Evolutionary conservation across 2,113 vertebrate species (phyloP).

Genomic region (Pterocles gutturalis): DNA sequence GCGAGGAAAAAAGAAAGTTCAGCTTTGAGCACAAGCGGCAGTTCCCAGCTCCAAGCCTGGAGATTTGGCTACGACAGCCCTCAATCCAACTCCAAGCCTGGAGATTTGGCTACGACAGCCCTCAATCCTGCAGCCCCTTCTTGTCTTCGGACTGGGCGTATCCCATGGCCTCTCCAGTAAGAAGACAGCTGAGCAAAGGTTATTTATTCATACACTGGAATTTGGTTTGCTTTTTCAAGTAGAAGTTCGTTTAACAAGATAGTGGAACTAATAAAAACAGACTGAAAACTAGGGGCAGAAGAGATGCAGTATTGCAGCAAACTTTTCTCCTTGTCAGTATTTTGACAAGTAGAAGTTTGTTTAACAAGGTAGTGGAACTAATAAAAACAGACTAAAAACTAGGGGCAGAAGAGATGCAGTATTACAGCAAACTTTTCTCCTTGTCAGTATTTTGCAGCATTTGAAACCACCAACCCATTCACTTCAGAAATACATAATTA

Average conservation of each 20-base stretch:
- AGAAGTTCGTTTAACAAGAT: not conserved
- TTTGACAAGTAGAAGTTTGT: not conserved
- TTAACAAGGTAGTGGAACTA: not conserved
- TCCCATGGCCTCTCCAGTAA: not conserved
- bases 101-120: not conserved
- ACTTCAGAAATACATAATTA: not conserved
- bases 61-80: not conserved
- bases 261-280: not conserved
- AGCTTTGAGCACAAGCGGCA: not conserved
- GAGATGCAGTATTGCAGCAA: not conserved
- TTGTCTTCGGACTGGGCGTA: not conserved
- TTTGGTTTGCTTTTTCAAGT: not conserved
- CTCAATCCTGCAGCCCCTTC: not conserved
- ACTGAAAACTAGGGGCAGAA: not conserved
- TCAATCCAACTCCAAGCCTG: not conserved
- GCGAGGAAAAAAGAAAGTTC: not conserved
- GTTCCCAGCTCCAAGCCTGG: not conserved
- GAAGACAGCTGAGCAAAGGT: not conserved
- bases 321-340: not conserved
- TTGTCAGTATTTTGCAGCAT: not conserved
- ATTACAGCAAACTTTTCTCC: not conserved
- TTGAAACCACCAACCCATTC: not conserved
- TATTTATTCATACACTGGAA: not conserved
- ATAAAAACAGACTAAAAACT: not conserved
- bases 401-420: not conserved